Base-by-base conservation (phyloP, 2,797 vertebrate species). In the Miopithecus talapoin region DNA sequence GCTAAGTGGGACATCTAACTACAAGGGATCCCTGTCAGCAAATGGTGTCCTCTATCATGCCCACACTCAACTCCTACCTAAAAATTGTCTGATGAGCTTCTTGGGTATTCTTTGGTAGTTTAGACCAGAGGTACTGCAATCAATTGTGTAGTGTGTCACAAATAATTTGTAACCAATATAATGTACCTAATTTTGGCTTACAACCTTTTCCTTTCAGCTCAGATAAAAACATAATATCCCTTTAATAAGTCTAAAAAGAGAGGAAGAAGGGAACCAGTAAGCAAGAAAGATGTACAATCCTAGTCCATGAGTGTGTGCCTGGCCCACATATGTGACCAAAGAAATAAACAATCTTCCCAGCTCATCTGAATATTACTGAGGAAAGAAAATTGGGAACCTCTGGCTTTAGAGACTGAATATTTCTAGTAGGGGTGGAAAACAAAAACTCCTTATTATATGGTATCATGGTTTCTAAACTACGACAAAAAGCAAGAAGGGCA, bases 381-480 rank as follows among this genome's bases (percentile, higher is more conserved):
- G 43, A 86, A 70, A 94, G 11, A 75, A 84, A 17, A 53, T 22
- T 70, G 28, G 86, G 50, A 94, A 70, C 8, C 36, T 59, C 41
- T 84, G n/a, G n/a, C 53, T 91, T 80, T 5, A 74, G 22, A 80
- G 24, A 94, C 48, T 75, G 12, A 13, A 4, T 81, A 89, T 68
- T 96, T 91, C 61, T 87, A 74, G n/a, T 5, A 72, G 11, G 12
- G 14, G 33, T 39, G 7, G 10, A 94, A 97, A 94, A 89, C 12
- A 80, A 94, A 94, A 91, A 83, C 9, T 16, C 36, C 95, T 53
- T 91, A 61, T 96, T 86, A 78, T 16, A 46, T 86, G 19, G 39
- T 26, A 72, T 86, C 16, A 30, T 46, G 46, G n/a, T 26, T 91
- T 89, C 76, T 91, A 85, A 94, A 39, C 9, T 59, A 76, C 1